Conservation (phyloP, 1,140 invertebrate genomes). For the Helicoverpa zea region DNA sequence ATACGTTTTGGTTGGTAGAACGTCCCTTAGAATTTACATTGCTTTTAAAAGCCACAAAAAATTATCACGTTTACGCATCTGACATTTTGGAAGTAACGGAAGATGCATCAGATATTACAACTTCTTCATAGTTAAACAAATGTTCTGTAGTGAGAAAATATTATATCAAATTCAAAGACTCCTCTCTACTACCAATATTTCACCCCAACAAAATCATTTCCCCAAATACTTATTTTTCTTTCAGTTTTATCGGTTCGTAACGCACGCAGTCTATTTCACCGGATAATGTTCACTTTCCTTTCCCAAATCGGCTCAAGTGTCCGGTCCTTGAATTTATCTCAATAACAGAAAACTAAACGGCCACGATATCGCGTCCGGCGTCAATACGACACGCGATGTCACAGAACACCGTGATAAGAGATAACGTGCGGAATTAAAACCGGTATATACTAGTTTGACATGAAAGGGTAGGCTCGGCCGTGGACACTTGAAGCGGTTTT, state of each 20-base stretch:
- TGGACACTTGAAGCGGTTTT: not conserved
- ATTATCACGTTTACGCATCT: too few relatives aligned
- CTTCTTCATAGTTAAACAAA: too few relatives aligned
- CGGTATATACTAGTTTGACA: constrained; percentile 41
- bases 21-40: too few relatives aligned
- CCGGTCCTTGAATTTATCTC: constrained; percentile 33
- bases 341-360: constrained; percentile 47
- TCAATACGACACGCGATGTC: constrained; percentile 39
- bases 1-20: too few relatives aligned
- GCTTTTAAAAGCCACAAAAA: too few relatives aligned
- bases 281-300: not conserved
- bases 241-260: not conserved
- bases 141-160: too few relatives aligned
- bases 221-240: too few relatives aligned
- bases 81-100: too few relatives aligned
- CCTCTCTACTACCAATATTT: too few relatives aligned
- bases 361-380: not conserved
- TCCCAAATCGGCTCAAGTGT: constrained; percentile 1
- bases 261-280: not conserved
- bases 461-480: constrained; percentile 10
- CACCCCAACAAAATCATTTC: too few relatives aligned
- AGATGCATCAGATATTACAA: too few relatives aligned
- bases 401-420: constrained; percentile 37
- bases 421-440: constrained; percentile 43
- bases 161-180: too few relatives aligned